A percentile compares a stretch with the other conserved stretches of the same genome.
Evolutionary conservation across 2,888 invertebrate genomes (phyloP).

Genomic region (Acanthoscelides obtectus): DNA sequence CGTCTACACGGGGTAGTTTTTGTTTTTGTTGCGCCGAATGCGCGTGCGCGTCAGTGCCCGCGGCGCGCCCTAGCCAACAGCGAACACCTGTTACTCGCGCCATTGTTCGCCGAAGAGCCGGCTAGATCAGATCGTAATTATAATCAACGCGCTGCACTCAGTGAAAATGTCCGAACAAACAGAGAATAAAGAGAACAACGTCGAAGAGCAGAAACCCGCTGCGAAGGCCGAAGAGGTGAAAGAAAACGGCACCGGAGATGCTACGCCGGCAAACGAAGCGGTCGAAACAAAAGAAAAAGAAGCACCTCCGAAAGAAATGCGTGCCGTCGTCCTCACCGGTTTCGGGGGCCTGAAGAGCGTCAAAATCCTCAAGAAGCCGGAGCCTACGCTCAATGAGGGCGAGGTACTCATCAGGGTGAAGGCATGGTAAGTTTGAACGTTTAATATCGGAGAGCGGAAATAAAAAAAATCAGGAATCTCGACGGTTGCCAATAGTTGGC

Average conservation of each 20-base stretch:
- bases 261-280: constrained; percentile 38
- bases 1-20: constrained; percentile 26
- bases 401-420: constrained; percentile 80
- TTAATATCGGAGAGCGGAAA: background rate
- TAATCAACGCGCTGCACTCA: too few relatives aligned
- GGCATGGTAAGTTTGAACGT: constrained; percentile 73
- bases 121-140: constrained; percentile 8
- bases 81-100: constrained; percentile 39
- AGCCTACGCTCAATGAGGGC: constrained; percentile 65
- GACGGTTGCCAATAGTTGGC: background rate
- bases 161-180: constrained; percentile 13
- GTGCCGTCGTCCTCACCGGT: constrained; percentile 76
- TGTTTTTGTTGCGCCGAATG: constrained; percentile 18
- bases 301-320: constrained; percentile 76
- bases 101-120: constrained; percentile 31
- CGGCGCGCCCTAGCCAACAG: constrained; percentile 37
- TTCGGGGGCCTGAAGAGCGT: constrained; percentile 84
- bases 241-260: constrained; percentile 48
- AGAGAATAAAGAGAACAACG: background rate
- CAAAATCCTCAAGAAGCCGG: constrained; percentile 76
- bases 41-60: constrained; percentile 36
- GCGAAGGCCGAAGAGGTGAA: constrained; percentile 38
- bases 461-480: background rate
- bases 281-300: constrained; percentile 30
- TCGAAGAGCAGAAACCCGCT: constrained; percentile 32